Conservation (phyloP, 2,797 vertebrate genomes). For the Pangasius djambal region DNA sequence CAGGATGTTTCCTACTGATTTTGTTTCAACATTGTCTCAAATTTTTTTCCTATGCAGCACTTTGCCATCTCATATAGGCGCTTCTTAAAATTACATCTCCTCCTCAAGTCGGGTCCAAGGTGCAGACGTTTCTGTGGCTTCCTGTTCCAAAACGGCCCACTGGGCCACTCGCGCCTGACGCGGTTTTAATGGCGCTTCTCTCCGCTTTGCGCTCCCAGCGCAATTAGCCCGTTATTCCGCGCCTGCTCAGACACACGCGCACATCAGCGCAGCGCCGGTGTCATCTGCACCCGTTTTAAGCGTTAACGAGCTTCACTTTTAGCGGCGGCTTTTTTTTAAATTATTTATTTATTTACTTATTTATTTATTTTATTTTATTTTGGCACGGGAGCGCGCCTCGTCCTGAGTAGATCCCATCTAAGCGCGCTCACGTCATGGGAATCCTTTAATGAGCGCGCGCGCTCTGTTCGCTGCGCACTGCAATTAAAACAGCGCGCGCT, state of each 20-base stretch:
- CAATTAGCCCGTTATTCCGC: slow-evolving; percentile 40
- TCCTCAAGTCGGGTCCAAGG: not conserved
- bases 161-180: slow-evolving; percentile 30
- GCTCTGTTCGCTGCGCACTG: not conserved
- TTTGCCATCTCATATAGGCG: not conserved
- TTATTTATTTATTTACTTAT: slow-evolving; percentile 29
- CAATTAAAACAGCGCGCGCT: too few relatives aligned
- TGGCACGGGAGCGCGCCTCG: slow-evolving; percentile 66
- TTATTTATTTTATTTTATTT: slow-evolving; percentile 24
- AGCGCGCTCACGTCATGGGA: slow-evolving; percentile 61
- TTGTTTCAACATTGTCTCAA: not conserved
- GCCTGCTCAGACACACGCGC: slow-evolving; percentile 41
- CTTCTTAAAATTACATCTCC: slow-evolving; percentile 14
- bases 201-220: slow-evolving; percentile 27
- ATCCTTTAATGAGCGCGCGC: slow-evolving; percentile 15
- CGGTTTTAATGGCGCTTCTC: slow-evolving; percentile 43
- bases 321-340: slow-evolving; percentile 64
- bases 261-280: slow-evolving; percentile 37
- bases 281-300: slow-evolving; percentile 75
- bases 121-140: not conserved
- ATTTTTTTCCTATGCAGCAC: slow-evolving; percentile 3
- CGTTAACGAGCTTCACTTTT: slow-evolving; percentile 73
- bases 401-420: slow-evolving; percentile 19
- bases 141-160: slow-evolving; percentile 10
- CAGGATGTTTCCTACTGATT: slow-evolving; percentile 5